Conservation (phyloP, 2,797 vertebrate genomes). For the Lycodopsis pacificus region DNA sequence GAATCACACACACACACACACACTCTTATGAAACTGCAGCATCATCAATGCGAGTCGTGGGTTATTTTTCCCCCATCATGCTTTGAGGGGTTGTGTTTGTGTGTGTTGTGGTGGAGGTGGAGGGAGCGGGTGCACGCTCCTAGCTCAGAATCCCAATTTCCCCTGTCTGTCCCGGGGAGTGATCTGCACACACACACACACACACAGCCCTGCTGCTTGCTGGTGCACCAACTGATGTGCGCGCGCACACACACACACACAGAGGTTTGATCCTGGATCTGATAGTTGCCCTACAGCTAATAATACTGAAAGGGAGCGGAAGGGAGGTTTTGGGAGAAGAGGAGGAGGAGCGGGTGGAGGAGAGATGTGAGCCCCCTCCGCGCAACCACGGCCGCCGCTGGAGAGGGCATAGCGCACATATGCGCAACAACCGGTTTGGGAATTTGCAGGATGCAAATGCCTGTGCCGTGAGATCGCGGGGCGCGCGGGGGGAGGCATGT, state of each 20-base stretch:
- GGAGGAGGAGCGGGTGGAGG: too few species aligned
- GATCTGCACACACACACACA: constrained; percentile 32
- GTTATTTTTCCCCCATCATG: constrained; percentile 19
- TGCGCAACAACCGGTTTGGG: constrained; percentile 71
- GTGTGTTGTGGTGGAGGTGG: background rate
- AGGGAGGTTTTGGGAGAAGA: background rate
- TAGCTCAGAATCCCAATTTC: constrained; percentile 53
- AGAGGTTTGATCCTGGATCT: constrained; percentile 43
- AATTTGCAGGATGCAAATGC: constrained; percentile 33
- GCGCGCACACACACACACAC: background rate
- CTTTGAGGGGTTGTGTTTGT: constrained; percentile 13
- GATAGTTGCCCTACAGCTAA: constrained; percentile 63
- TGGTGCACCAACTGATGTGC: constrained; percentile 60
- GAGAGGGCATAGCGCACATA: constrained; percentile 55
- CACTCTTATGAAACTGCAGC: constrained; percentile 27
- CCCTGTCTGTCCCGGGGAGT: constrained; percentile 69
- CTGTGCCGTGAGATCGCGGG: background rate
- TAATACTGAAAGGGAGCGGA: constrained; percentile 34
- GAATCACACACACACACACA: constrained; percentile 50
- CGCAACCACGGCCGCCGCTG: constrained; percentile 26
- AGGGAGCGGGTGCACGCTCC: constrained; percentile 18
- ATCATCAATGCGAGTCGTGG: constrained; percentile 25
- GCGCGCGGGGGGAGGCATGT: constrained; percentile 21
- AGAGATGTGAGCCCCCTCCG: background rate
- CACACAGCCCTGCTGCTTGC: constrained; percentile 40